These are phyloP conservation scores for Tetrax tetrax DNA, from an alignment of 2,113 vertebrate species.

Conservation along the genomic window DNA sequence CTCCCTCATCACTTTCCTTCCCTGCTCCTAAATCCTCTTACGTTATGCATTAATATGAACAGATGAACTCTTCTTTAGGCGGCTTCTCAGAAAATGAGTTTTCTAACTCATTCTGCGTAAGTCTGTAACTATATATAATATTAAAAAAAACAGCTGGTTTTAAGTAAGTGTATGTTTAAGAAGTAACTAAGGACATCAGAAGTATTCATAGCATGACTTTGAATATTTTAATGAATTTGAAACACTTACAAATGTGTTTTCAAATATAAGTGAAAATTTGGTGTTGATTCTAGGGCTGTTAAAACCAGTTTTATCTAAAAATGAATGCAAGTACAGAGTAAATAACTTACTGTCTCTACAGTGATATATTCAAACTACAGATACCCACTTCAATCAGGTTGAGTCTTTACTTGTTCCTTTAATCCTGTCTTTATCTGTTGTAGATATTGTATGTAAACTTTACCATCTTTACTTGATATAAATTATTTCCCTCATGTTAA, in stretches of 20 bases:
- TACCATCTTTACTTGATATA: neutral
- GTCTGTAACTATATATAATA: neutral
- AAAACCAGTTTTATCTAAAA: neutral
- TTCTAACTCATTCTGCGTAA: neutral
- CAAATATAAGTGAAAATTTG: neutral
- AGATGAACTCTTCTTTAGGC: neutral
- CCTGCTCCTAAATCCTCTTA: neutral
- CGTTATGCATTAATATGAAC: neutral
- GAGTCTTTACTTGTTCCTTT: neutral
- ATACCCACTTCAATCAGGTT: neutral
- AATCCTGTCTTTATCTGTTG: neutral
- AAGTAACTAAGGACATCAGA: neutral
- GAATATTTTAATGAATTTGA: neutral
- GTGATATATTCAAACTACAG: neutral
- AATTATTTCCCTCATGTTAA: neutral
- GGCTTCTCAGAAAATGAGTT: neutral
- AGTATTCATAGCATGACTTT: neutral
- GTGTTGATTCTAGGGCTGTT: neutral
- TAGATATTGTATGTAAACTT: neutral
- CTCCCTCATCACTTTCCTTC: neutral
- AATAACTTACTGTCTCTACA: neutral
- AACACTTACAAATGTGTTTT: neutral
- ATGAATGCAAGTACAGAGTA: neutral
- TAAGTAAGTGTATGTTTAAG: neutral
- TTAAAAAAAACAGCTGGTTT: neutral